Conservation (phyloP, 2,888 invertebrate genomes). For the Labia minor region DNA sequence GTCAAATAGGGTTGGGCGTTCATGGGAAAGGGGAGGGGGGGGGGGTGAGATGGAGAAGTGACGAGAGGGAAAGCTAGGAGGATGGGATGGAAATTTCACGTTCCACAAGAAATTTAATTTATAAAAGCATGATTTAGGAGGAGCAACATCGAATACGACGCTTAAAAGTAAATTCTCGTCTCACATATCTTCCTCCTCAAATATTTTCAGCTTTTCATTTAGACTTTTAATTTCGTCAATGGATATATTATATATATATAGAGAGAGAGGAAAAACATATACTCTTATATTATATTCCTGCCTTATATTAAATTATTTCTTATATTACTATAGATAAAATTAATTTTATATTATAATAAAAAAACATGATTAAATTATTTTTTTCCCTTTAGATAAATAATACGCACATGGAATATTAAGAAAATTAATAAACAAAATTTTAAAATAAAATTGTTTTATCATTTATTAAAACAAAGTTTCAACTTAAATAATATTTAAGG, state of each 20-base stretch:
- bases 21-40: background rate
- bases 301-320: conserved; percentile 1
- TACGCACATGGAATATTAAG: too few relatives aligned
- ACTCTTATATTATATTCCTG: background rate
- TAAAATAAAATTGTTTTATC: too few relatives aligned
- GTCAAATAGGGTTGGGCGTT: background rate
- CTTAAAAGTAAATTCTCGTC: background rate
- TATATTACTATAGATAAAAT: conserved; percentile 5
- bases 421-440: too few relatives aligned
- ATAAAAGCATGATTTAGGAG: conserved; percentile 7
- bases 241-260: background rate
- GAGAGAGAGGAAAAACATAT: background rate
- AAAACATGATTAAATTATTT: too few relatives aligned
- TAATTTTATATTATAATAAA: conserved; percentile 1
- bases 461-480: too few relatives aligned
- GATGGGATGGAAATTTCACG: background rate
- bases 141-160: conserved; percentile 7
- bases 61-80: too few relatives aligned
- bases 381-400: too few relatives aligned
- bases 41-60: background rate
- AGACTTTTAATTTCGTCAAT: conserved; percentile 1
- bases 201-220: conserved; percentile 1
- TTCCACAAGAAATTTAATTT: conserved; percentile 13
- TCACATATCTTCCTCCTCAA: conserved; percentile 7
- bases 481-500: too few relatives aligned